A percentile compares a stretch with the other conserved stretches of the same genome.
These are phyloP conservation scores for Xylocopa sonorina DNA, from an alignment of 1,140 invertebrate species.

Conservation along the genomic window DNA sequence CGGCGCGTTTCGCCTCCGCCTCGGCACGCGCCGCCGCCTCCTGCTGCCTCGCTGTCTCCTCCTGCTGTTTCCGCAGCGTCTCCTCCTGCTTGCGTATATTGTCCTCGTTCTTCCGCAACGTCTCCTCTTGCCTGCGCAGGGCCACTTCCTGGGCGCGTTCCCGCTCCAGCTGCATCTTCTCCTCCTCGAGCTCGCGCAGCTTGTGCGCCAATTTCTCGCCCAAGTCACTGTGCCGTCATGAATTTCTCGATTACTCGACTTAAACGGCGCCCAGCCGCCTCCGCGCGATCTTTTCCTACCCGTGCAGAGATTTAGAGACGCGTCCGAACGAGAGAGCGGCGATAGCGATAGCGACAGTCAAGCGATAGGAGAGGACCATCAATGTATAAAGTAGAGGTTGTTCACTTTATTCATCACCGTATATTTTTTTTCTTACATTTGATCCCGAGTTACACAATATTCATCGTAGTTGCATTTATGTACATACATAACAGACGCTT, in stretches of 20 bases:
- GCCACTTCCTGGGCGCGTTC: slow-evolving; percentile 77
- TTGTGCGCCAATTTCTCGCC: slow-evolving; percentile 83
- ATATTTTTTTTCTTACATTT: slow-evolving; percentile 40
- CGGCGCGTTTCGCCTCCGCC: slow-evolving; percentile 19
- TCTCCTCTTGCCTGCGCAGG: slow-evolving; percentile 74
- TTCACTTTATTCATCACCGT: slow-evolving; percentile 49
- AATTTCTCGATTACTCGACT: slow-evolving; percentile 40
- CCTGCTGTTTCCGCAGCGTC: slow-evolving; percentile 63
- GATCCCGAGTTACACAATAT: slow-evolving; percentile 44
- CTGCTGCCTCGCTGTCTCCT: slow-evolving; percentile 63
- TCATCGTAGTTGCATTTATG: slow-evolving; percentile 24
- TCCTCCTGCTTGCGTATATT: slow-evolving; percentile 76
- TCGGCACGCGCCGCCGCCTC: slow-evolving; percentile 45
- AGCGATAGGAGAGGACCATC: slow-evolving; percentile 38
- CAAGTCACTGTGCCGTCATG: slow-evolving; percentile 72
- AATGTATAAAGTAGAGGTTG: slow-evolving; percentile 31
- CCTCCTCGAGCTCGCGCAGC: slow-evolving; percentile 82
- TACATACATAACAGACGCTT: slow-evolving; percentile 41
- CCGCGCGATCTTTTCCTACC: background rate
- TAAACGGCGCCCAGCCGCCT: background rate
- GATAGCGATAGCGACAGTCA: slow-evolving; percentile 31
- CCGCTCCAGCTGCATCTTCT: slow-evolving; percentile 82
- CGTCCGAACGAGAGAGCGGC: background rate
- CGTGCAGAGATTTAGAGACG: slow-evolving; percentile 10
- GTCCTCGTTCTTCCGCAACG: slow-evolving; percentile 77